phyloP scores from a whole-genome alignment of 1,140 invertebrate species.

The Bombus vancouverensis region DNA sequence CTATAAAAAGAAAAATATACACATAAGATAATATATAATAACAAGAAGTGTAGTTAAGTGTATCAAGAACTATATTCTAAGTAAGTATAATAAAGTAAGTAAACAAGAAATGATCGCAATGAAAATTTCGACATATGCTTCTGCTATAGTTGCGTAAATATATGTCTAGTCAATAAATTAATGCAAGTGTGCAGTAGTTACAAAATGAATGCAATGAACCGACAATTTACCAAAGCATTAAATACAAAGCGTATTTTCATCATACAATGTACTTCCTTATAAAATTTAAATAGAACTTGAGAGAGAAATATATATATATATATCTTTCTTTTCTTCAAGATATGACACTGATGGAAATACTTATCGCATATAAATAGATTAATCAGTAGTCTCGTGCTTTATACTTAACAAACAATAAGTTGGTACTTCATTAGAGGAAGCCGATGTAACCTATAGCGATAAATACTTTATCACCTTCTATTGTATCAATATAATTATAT shows the following conservation, averaged over 20 bases:
- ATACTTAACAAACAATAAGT: constrained; percentile 33
- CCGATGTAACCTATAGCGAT: constrained; percentile 11
- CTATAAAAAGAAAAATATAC: no score
- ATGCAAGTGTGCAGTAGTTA: constrained; percentile 22
- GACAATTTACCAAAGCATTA: constrained; percentile 45
- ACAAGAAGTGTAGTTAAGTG: neutral
- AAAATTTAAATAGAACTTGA: constrained; percentile 13
- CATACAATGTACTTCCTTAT: constrained; percentile 27
- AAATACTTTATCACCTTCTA: constrained; percentile 18
- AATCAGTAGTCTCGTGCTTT: constrained; percentile 1
- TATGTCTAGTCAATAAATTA: constrained; percentile 52
- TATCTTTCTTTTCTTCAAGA: neutral
- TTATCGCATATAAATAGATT: neutral
- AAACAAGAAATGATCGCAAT: neutral
- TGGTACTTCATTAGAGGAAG: neutral
- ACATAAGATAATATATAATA: no score
- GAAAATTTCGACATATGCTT: constrained; percentile 6
- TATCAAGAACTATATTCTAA: neutral
- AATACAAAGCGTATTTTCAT: constrained; percentile 28
- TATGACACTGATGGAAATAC: constrained; percentile 1
- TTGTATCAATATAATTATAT: constrained; percentile 28
- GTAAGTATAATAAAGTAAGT: neutral
- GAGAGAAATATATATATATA: neutral
- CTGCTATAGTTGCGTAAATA: constrained; percentile 22
- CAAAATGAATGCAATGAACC: neutral